These are phyloP conservation scores for Hippocampus abdominalis DNA, from an alignment of 2,113 vertebrate species.

Conservation along the genomic window DNA sequence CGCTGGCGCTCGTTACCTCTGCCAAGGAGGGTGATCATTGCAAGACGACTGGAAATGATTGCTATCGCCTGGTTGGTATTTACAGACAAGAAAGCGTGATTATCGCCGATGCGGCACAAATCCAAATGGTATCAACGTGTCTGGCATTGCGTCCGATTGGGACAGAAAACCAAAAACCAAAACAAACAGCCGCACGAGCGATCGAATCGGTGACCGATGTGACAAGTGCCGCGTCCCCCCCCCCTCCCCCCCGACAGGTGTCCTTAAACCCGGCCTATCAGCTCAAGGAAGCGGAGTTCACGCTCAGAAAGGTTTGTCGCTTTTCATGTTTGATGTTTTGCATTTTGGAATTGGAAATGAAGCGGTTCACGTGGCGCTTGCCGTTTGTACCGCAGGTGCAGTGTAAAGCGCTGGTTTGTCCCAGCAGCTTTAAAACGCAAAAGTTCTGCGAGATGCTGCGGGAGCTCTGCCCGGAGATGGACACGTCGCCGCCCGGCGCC, in stretches of 20 bases:
- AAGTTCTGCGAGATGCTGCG: constrained; percentile 84
- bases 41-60: too few relatives aligned
- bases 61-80: too few relatives aligned
- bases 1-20: not conserved
- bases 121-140: too few relatives aligned
- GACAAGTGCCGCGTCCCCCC: too few relatives aligned
- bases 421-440: constrained; percentile 84
- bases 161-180: too few relatives aligned
- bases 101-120: too few relatives aligned
- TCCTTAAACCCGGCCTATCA: constrained; percentile 92
- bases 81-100: too few relatives aligned
- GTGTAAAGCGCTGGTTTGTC: constrained; percentile 88
- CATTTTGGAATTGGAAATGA: fast-evolving
- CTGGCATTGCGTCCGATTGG: too few relatives aligned
- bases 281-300: constrained; percentile 79
- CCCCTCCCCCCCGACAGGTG: constrained; percentile 71
- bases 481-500: constrained; percentile 64
- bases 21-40: not conserved
- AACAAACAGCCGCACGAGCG: too few relatives aligned
- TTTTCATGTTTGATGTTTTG: not conserved
- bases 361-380: not conserved
- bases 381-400: constrained; percentile 74
- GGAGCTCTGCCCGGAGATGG: constrained; percentile 83
- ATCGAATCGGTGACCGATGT: too few relatives aligned
- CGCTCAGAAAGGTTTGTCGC: constrained; percentile 79